Percentiles rank a stretch among this genome's conserved stretches.
These are phyloP conservation scores for Petromus typicus DNA, from an alignment of 2,113 vertebrate genomes.

Conservation along the genomic window DNA sequence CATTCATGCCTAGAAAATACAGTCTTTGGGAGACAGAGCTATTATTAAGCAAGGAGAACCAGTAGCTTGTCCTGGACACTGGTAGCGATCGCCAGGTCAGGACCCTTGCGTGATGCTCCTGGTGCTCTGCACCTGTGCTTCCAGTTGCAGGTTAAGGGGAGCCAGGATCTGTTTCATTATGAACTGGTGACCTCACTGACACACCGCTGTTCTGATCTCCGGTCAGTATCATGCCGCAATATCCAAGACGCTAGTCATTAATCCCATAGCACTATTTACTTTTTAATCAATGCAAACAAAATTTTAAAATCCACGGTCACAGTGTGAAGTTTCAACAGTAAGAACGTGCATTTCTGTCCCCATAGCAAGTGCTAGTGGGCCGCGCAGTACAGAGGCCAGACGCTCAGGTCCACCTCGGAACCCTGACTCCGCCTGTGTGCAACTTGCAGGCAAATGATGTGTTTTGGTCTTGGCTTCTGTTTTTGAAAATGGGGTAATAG, in stretches of 20 bases:
- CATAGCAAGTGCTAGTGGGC: background rate
- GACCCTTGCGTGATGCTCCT: too few species aligned
- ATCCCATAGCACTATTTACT: background rate
- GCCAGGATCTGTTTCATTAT: background rate
- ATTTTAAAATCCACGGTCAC: background rate
- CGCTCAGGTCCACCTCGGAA: background rate
- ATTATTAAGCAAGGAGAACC: background rate
- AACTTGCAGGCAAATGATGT: background rate
- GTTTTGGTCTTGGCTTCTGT: background rate
- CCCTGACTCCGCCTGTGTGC: background rate
- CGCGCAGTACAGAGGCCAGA: background rate
- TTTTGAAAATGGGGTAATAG: conserved; percentile 25
- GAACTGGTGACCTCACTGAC: background rate
- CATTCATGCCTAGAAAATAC: background rate
- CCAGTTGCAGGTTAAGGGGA: background rate
- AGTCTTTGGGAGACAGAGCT: background rate
- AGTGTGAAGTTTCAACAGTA: background rate
- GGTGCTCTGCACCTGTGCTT: background rate
- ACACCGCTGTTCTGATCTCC: background rate
- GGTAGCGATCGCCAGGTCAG: background rate
- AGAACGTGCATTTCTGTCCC: background rate
- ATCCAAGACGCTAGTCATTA: background rate
- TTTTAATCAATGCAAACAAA: conserved; percentile 15
- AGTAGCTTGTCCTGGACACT: background rate
- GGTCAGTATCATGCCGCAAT: too few species aligned